These are phyloP conservation scores for Sabatieria punctata DNA, from an alignment of 2,888 invertebrate genomes.

Conservation along the genomic window DNA sequence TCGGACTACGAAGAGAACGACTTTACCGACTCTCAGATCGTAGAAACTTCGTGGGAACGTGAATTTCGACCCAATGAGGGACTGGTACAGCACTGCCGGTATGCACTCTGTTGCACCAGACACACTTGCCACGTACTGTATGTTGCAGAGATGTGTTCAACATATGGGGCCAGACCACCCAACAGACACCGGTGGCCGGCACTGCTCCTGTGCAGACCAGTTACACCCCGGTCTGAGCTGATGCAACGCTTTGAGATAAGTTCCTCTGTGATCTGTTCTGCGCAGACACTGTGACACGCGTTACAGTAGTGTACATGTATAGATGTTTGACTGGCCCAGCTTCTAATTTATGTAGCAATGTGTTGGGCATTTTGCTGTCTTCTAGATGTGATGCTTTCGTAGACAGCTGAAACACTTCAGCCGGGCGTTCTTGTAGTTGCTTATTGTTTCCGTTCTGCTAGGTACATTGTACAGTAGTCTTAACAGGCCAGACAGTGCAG, in stretches of 20 bases:
- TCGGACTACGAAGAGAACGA: not conserved
- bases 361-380: too few relatives aligned
- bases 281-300: too few relatives aligned
- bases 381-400: too few relatives aligned
- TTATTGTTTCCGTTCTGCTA: too few relatives aligned
- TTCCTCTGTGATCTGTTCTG: too few relatives aligned
- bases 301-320: too few relatives aligned
- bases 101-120: not conserved
- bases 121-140: not conserved
- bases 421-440: too few relatives aligned
- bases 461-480: too few relatives aligned
- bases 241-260: too few relatives aligned
- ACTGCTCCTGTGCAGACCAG: not conserved
- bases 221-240: not conserved
- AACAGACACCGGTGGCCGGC: not conserved
- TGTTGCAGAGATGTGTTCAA: slow-evolving; percentile 6
- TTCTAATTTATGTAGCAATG: not conserved
- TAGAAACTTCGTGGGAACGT: not conserved
- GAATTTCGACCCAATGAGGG: slow-evolving; percentile 7
- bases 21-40: not conserved
- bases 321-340: not conserved
- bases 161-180: slow-evolving; percentile 6
- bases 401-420: too few relatives aligned
- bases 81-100: slow-evolving; percentile 8
- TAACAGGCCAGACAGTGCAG: too few relatives aligned